A percentile compares a stretch with the other conserved stretches of the same genome.
Conservation (phyloP, 1,140 invertebrate genomes). For the Aleiodes sp. region DNA sequence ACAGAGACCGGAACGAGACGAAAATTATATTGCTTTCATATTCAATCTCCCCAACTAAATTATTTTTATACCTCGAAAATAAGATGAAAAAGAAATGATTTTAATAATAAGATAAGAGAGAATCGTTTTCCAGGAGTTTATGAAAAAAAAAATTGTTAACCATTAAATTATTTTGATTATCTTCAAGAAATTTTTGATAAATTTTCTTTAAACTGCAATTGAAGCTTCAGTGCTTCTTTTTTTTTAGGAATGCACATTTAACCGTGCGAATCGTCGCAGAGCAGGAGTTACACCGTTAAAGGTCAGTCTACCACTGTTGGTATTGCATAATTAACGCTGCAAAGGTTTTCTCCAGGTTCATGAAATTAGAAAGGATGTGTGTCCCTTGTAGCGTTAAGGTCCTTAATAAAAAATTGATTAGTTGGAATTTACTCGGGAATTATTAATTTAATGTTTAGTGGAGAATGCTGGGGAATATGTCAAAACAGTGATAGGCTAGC, state of each 20-base stretch:
- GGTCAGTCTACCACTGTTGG: slow-evolving; percentile 21
- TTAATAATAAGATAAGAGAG: background rate
- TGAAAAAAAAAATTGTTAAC: background rate
- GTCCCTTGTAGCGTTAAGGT: slow-evolving; percentile 12
- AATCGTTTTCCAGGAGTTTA: no score
- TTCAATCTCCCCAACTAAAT: slow-evolving; percentile 15
- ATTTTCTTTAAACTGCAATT: no score
- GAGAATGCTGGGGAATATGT: background rate
- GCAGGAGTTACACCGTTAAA: slow-evolving; percentile 29
- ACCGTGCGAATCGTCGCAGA: slow-evolving; percentile 27
- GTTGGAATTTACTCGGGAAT: background rate
- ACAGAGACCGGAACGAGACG: slow-evolving; percentile 13
- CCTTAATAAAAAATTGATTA: slow-evolving; percentile 1
- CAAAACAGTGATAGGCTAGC: background rate
- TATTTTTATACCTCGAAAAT: background rate
- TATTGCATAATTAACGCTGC: slow-evolving; percentile 33
- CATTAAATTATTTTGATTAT: background rate
- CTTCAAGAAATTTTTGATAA: no score
- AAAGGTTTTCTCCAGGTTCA: slow-evolving; percentile 24
- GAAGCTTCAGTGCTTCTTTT: no score
- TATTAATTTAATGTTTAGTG: no score
- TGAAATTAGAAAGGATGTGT: slow-evolving; percentile 16
- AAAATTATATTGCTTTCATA: slow-evolving; percentile 29
- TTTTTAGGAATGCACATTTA: background rate
- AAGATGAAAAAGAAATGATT: background rate